These are phyloP conservation scores for Bombus waltoni DNA, from an alignment of 1,140 invertebrate species.

Conservation along the genomic window DNA sequence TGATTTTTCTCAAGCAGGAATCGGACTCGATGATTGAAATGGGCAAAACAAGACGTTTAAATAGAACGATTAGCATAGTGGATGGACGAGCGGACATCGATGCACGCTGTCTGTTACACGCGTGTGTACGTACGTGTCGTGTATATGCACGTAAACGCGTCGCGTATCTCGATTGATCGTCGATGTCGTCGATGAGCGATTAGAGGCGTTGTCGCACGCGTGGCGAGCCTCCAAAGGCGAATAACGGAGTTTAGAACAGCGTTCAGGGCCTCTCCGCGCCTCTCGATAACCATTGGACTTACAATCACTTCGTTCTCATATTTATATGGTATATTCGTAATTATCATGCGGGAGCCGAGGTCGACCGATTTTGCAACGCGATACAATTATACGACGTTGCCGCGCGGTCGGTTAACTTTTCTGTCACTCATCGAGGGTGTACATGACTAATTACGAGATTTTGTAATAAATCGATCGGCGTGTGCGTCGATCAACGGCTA, in stretches of 20 bases:
- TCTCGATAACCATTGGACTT: conserved; percentile 46
- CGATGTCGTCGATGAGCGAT: background rate
- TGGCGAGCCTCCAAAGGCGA: conserved; percentile 73
- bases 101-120: background rate
- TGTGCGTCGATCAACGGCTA: too few relatives aligned
- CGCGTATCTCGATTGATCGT: background rate
- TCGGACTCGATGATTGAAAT: background rate
- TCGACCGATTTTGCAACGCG: conserved; percentile 63
- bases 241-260: conserved; percentile 69
- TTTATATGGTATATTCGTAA: conserved; percentile 81
- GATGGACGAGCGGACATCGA: background rate
- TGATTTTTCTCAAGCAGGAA: conserved; percentile 10
- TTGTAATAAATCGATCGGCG: conserved; percentile 22
- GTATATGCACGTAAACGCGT: background rate
- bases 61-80: conserved; percentile 47
- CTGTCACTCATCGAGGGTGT: conserved; percentile 19
- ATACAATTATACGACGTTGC: conserved; percentile 43
- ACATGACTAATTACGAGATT: conserved; percentile 34
- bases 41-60: conserved; percentile 47
- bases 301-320: conserved; percentile 71
- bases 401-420: background rate
- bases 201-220: conserved; percentile 48
- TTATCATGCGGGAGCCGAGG: conserved; percentile 77
- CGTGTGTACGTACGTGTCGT: background rate
- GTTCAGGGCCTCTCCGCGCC: conserved; percentile 61